Evolutionary conservation across 2,113 vertebrate genomes (phyloP).

Genomic region (Brachyistius frenatus): DNA sequence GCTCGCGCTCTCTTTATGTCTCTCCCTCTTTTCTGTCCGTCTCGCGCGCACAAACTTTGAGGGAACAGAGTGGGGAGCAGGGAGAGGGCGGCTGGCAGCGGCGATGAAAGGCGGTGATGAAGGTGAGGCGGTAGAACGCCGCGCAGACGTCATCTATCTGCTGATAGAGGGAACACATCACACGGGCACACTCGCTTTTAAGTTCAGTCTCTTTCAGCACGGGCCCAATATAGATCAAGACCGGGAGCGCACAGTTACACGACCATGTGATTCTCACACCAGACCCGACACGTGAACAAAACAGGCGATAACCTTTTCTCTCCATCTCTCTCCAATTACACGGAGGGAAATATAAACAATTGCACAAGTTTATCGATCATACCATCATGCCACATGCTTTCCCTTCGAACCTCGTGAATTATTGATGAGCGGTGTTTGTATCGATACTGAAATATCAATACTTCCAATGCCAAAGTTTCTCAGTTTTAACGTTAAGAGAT

Average conservation of each 20-base stretch:
- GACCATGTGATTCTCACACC: slow-evolving; percentile 23
- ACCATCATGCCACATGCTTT: slow-evolving; percentile 33
- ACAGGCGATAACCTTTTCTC: slow-evolving; percentile 14
- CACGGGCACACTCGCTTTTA: slow-evolving; percentile 60
- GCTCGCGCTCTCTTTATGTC: slow-evolving; percentile 41
- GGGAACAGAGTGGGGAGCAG: slow-evolving; percentile 54
- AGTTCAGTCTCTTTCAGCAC: slow-evolving; percentile 58
- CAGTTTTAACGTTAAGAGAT: too few relatives aligned
- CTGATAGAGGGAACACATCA: slow-evolving; percentile 68
- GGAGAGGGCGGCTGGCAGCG: slow-evolving; percentile 41
- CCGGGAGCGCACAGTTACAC: slow-evolving; percentile 8
- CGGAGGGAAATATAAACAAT: slow-evolving; percentile 31
- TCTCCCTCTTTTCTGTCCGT: slow-evolving; percentile 40
- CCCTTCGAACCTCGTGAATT: slow-evolving; percentile 41
- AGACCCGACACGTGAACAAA: slow-evolving; percentile 22
- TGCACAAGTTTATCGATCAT: slow-evolving; percentile 37
- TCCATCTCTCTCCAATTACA: slow-evolving; percentile 15
- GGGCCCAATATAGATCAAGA: slow-evolving; percentile 52
- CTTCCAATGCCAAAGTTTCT: too few relatives aligned
- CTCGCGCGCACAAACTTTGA: slow-evolving; percentile 18
- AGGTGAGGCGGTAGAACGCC: slow-evolving; percentile 67
- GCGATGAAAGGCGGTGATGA: slow-evolving; percentile 73
- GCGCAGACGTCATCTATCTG: slow-evolving; percentile 60
- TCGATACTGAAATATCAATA: too few relatives aligned
- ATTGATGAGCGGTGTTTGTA: slow-evolving; percentile 12